Base-by-base conservation (phyloP, 2,888 invertebrate species). In the Amphimallon solstitiale region DNA sequence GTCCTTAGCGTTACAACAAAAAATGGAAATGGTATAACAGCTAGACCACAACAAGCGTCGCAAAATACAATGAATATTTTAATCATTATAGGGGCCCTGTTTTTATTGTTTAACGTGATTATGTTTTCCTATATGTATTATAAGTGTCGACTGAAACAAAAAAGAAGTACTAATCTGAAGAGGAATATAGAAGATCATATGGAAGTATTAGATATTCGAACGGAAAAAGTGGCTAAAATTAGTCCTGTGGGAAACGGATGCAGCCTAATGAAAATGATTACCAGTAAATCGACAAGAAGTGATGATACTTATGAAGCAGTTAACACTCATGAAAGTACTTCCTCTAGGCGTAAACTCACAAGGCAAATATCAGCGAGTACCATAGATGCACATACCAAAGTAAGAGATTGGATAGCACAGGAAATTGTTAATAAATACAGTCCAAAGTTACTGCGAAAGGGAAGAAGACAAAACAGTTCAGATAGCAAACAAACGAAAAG, bases 301-400 rank as follows among this genome's bases (percentile, higher is more conserved):
- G 85, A 85, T 68, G 84, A 82, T 56, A 82, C 82, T 35, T 86
- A 85, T 51, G 85, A 86, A 68, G 86, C 85, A 54, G 82, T 82
- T 48, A 84, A 85, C 75, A 83, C 85, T 73, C 77, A 79, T 69
- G 86, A 87, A 79, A 84, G 88, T 81, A 68, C 70, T 14, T 84
- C 85, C n/a, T 84, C 85, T 0, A 87, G 86, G 73, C 89, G 88
- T 74, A 89, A 90, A 78, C 81, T 92, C 23, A 86, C 90, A 15
- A 82, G 92, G 17, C 91, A 92, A 79, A 86, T 91, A 76, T 93
- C 92, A 4, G 88, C 87, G 3, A 93, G 92, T 69, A 94, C 94
- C 0, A 88, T 94, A 70, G 94, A 94, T 79, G 92, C 94, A 0
- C 91, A 93, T 77, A 91, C 92, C 10, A 94, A 94, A 85, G 94